phyloP scores from a whole-genome alignment of 2,113 vertebrate species.

The Porphyrio hochstetteri region DNA sequence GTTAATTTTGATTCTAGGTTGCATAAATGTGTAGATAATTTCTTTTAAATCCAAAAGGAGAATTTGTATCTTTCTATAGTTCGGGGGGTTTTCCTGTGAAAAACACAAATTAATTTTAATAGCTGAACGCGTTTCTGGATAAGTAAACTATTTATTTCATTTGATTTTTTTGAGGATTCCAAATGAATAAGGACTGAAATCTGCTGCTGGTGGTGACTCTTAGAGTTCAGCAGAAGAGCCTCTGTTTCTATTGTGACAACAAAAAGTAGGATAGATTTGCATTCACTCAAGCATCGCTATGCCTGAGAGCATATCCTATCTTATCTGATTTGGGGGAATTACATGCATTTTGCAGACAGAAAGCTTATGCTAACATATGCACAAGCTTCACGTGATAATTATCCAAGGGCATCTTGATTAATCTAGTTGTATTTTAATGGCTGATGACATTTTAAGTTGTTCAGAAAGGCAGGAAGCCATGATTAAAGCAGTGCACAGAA shows the following conservation, averaged over 20 bases:
- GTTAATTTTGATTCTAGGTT: neutral
- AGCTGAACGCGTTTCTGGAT: neutral
- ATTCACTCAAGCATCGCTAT: neutral
- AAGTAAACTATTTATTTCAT: neutral
- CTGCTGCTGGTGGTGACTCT: neutral
- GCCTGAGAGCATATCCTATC: neutral
- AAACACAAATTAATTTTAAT: neutral
- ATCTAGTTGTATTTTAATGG: neutral
- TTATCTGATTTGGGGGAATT: neutral
- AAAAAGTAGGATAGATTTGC: neutral
- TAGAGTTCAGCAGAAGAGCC: neutral
- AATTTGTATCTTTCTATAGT: neutral
- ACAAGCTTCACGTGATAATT: neutral
- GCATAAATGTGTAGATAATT: neutral
- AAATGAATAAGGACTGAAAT: neutral
- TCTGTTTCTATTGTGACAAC: neutral
- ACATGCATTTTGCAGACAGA: neutral
- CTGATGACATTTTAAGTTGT: neutral
- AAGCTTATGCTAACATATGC: neutral
- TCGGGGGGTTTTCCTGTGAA: neutral
- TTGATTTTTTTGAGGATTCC: neutral
- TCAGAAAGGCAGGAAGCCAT: neutral
- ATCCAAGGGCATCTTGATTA: neutral
- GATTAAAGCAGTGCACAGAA: neutral
- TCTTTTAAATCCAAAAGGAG: neutral